These are phyloP conservation scores for mouse (Mus musculus) DNA, from an alignment of 2,113 vertebrate species.

Conservation along the genomic window GRCm39 chr9:58915001-58915500, in stretches of 20 bases:
- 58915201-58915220: background rate
- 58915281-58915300: background rate
- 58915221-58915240: fast-evolving
- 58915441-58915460: background rate
- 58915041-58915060: background rate
- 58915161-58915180: background rate
- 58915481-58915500: background rate
- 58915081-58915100: background rate
- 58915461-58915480: background rate
- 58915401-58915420: background rate
- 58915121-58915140: background rate
- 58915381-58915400: background rate
- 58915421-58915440: background rate
- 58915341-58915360: background rate
- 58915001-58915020: background rate
- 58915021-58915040: background rate
- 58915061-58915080: background rate
- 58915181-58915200: background rate
- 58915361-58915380: background rate
- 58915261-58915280: background rate
- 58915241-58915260: background rate
- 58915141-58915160: background rate
- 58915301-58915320: background rate
- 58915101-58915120: background rate
- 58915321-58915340: background rate